Evolutionary conservation across 2,797 vertebrate species (phyloP), one percentile per base, ranked within the genome.

Genomic region (Leptodactylus fallax): DNA sequence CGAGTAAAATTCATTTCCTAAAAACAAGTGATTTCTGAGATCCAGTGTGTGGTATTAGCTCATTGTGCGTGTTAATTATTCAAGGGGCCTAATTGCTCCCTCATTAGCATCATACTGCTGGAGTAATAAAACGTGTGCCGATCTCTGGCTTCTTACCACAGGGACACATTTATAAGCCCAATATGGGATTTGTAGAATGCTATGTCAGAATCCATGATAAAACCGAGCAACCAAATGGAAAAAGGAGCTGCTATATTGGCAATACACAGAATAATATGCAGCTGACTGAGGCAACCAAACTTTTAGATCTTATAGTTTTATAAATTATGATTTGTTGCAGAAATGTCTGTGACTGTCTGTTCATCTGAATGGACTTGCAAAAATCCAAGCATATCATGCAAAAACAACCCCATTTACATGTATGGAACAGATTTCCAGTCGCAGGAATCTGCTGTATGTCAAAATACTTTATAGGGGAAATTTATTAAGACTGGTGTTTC

Each of bases 51-150:
- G n/a, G 79, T 36, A 81, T 67, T 12, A 49, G 81, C 36, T 67
- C 45, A 53, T 23, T 36, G 51, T n/a, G 72, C 10, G 16, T 25
- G 81, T 67, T 82, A 82, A 82, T 82, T 82, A 82, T 82, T 82
- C 63, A 69, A 13, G 81, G 63, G 47, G 47, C 47, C 63, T 82
- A 71, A 84, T 74, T 84, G 53, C 67, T 72, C 69, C 53, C 55
- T 56, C 69, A 84, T 84, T 84, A 72, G 67, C 82, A 84, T 84
- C 82, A 58, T 36, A 84, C 82, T 84, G 82, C 67, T 71, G 71
- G 13, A 47, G 85, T 47, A 14, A 61, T 63, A 81, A 65, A 67
- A 51, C 27, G 16, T 27, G 63, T 3, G 81, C 51, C 14, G 47
- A 77, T 51, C 49, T 77, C 74, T 23, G 3, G 45, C 74, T 47